Percentiles rank a stretch among this genome's conserved stretches.
phyloP scores from a whole-genome alignment of 1,140 invertebrate genomes.

The Cydia strobilella region DNA sequence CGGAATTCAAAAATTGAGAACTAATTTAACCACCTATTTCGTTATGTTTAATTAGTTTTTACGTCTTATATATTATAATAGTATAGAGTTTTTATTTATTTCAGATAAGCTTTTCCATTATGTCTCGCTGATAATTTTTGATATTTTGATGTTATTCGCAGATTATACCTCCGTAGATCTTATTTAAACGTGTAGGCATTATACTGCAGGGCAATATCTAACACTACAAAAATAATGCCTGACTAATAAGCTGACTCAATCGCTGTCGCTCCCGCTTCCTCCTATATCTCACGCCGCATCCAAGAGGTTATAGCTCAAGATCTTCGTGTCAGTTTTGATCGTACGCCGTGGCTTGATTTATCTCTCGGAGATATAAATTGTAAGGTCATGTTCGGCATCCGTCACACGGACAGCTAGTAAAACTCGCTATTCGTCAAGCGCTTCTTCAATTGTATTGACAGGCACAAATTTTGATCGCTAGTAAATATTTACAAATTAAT shows the following conservation, averaged over 20 bases:
- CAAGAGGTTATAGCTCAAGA: constrained; percentile 62
- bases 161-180: too few species aligned
- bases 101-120: too few species aligned
- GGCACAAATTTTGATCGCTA: constrained; percentile 45
- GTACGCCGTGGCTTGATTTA: constrained; percentile 68
- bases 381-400: constrained; percentile 71
- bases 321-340: constrained; percentile 70
- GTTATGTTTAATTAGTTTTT: too few species aligned
- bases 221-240: too few species aligned
- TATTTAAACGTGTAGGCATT: too few species aligned
- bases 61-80: too few species aligned
- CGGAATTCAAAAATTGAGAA: too few species aligned
- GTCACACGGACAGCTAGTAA: constrained; percentile 66
- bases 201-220: too few species aligned
- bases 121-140: too few species aligned
- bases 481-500: constrained; percentile 38
- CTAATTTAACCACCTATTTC: too few species aligned
- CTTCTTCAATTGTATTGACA: constrained; percentile 43
- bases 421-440: constrained; percentile 64
- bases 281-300: constrained; percentile 1
- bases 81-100: too few species aligned
- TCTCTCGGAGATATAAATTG: constrained; percentile 62
- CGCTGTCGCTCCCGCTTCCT: neutral
- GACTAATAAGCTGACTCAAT: neutral
- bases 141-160: too few species aligned